These are phyloP conservation scores for Heliconius hermathena DNA, from an alignment of 1,140 invertebrate genomes.

Conservation along the genomic window DNA sequence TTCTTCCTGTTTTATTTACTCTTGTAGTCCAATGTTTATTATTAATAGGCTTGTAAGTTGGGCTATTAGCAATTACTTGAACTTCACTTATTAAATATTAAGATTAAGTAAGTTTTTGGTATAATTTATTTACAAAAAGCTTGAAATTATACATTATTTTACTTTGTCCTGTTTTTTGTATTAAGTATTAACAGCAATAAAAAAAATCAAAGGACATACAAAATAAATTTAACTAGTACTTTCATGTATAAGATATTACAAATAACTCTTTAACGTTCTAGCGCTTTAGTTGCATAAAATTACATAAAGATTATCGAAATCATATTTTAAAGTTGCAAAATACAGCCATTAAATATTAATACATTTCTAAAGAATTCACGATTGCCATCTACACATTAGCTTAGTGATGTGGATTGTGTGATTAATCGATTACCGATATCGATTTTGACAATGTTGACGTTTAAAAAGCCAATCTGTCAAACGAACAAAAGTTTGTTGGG, in stretches of 20 bases:
- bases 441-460: conserved; percentile 27
- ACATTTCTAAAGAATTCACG: conserved; percentile 25
- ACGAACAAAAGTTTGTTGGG: conserved; percentile 17
- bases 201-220: no score
- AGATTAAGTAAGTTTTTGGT: no score
- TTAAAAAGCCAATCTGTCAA: conserved; percentile 27
- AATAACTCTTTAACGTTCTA: neutral
- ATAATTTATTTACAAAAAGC: no score
- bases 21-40: no score
- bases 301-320: conserved; percentile 19
- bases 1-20: no score
- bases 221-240: neutral
- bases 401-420: conserved; percentile 24
- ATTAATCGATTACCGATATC: conserved; percentile 34
- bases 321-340: conserved; percentile 27
- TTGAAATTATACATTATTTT: no score
- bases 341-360: conserved; percentile 24
- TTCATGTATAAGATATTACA: neutral
- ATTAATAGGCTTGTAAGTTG: no score
- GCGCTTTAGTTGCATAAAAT: neutral
- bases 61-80: no score
- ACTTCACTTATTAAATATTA: no score
- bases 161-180: no score
- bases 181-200: no score
- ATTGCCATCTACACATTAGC: conserved; percentile 11